Percentiles rank a stretch among this genome's conserved stretches.
These are phyloP conservation scores for Colossoma macropomum DNA, from an alignment of 2,113 vertebrate species.

Conservation along the genomic window DNA sequence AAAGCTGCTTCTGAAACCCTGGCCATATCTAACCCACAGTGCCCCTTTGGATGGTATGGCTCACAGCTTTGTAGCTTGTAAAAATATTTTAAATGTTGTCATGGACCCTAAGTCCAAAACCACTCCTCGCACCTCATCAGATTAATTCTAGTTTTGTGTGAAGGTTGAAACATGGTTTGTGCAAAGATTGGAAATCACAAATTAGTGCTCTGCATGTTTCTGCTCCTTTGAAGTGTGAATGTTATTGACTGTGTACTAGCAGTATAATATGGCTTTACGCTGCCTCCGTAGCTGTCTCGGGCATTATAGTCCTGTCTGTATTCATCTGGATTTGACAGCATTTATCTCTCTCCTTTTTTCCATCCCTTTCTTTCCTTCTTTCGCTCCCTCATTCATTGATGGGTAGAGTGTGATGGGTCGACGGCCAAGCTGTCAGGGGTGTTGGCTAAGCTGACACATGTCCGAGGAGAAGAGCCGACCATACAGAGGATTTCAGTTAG, in stretches of 20 bases:
- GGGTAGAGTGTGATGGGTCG: slow-evolving; percentile 5
- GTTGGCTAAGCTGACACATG: slow-evolving; percentile 8
- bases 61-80: neutral
- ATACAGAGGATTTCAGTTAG: slow-evolving; percentile 24
- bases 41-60: neutral
- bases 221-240: neutral
- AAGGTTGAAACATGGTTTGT: no score
- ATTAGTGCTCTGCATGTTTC: no score
- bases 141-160: neutral
- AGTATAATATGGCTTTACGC: neutral
- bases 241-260: neutral
- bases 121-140: neutral
- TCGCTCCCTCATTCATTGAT: neutral
- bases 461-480: neutral
- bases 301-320: neutral
- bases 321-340: slow-evolving; percentile 8
- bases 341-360: neutral
- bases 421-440: slow-evolving; percentile 18
- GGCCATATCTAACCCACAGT: neutral
- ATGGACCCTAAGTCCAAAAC: neutral
- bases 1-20: slow-evolving; percentile 5
- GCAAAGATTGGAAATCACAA: no score
- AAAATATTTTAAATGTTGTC: neutral
- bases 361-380: slow-evolving; percentile 4
- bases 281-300: slow-evolving; percentile 6